Conservation (phyloP, 1,140 invertebrate species). For the Triops longicaudatus region DNA sequence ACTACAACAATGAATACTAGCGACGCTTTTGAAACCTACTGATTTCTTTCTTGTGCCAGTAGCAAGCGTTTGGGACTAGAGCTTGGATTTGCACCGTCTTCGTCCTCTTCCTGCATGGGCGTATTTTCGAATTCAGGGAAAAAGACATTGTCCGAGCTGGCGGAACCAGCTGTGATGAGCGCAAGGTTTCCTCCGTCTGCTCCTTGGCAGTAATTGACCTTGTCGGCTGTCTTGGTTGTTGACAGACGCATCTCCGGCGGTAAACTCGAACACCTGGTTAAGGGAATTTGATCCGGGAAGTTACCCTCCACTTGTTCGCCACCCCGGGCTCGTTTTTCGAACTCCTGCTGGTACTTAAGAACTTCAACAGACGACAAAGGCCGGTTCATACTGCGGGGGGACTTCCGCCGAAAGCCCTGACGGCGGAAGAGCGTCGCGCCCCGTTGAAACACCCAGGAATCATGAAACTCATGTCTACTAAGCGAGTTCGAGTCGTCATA, state of each 20-base stretch:
- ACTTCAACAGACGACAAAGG: not conserved
- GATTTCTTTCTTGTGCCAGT: too few relatives aligned
- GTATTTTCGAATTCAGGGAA: not conserved
- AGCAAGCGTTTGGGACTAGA: too few relatives aligned
- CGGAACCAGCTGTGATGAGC: not conserved
- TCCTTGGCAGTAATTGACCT: not conserved
- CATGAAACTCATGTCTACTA: not conserved
- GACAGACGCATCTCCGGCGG: not conserved
- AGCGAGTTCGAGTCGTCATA: not conserved
- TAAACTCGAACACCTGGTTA: slow-evolving; percentile 10
- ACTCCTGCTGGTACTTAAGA: not conserved
- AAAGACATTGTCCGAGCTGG: not conserved
- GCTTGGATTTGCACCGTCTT: too few relatives aligned
- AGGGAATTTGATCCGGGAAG: not conserved
- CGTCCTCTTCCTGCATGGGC: not conserved
- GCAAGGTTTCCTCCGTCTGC: not conserved
- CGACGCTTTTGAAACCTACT: too few relatives aligned
- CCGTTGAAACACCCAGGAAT: not conserved
- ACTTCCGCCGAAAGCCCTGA: not conserved
- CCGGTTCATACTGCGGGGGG: not conserved
- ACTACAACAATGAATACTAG: too few relatives aligned
- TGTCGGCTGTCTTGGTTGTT: not conserved
- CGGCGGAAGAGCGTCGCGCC: not conserved
- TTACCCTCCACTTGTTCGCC: not conserved
- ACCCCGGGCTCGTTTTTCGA: not conserved